phyloP scores from a whole-genome alignment of 2,113 vertebrate genomes.

The Rostratula benghalensis region DNA sequence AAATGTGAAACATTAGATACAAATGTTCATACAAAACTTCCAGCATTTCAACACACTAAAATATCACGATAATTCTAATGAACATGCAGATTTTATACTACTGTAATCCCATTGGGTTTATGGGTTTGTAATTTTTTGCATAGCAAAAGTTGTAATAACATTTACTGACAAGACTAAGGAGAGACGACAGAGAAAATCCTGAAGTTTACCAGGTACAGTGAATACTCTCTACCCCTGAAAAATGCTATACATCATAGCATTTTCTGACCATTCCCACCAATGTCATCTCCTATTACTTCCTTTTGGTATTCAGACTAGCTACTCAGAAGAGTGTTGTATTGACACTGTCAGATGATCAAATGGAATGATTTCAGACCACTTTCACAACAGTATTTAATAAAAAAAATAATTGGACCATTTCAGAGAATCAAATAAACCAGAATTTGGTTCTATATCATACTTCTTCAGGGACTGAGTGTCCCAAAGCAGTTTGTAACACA shows the following conservation, averaged over 20 bases:
- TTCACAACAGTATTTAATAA: background rate
- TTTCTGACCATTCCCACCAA: background rate
- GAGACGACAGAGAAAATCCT: background rate
- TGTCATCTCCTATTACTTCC: background rate
- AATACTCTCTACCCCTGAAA: background rate
- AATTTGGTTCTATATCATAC: background rate
- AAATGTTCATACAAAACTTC: background rate
- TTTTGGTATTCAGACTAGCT: background rate
- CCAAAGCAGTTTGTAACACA: background rate
- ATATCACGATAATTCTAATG: background rate
- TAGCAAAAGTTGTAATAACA: background rate
- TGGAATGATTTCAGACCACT: background rate
- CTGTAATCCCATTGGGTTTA: background rate
- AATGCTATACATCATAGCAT: background rate
- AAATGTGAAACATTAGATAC: background rate
- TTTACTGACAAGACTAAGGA: background rate
- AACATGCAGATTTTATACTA: background rate
- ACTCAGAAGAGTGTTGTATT: background rate
- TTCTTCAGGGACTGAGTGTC: background rate
- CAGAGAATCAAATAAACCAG: background rate
- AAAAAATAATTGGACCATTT: background rate
- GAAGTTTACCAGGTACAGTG: background rate
- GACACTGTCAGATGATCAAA: background rate
- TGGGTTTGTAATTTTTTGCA: background rate
- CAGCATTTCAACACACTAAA: background rate